These are phyloP conservation scores for Calypte anna DNA, from an alignment of 2,113 vertebrate genomes.

Conservation along the genomic window DNA sequence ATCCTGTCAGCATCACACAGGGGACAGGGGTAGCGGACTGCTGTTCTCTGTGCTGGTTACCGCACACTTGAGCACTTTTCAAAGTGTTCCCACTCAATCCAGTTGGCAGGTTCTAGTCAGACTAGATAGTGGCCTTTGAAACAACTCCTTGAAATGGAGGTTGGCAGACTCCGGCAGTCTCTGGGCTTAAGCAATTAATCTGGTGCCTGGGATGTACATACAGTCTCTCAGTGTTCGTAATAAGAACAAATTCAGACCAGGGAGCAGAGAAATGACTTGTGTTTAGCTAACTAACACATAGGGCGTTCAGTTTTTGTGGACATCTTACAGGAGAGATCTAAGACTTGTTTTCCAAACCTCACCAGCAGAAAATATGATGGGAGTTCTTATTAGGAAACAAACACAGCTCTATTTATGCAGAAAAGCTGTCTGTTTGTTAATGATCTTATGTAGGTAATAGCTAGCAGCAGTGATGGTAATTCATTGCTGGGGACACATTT, in stretches of 20 bases:
- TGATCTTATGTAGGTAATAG: conserved; percentile 49
- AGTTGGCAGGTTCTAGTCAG: no score
- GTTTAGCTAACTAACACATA: conserved; percentile 42
- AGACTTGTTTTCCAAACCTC: conserved; percentile 45
- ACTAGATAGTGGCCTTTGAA: background rate
- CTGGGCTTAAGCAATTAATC: background rate
- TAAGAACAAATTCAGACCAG: conserved; percentile 39
- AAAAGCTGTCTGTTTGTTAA: conserved; percentile 23
- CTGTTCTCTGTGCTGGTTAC: background rate
- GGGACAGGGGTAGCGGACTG: background rate
- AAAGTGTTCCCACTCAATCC: background rate
- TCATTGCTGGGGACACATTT: conserved; percentile 10
- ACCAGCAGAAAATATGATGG: conserved; percentile 19
- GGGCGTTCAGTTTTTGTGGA: conserved; percentile 28
- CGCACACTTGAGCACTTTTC: background rate
- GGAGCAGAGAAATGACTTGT: conserved; percentile 18
- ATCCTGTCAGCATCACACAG: fast-evolving
- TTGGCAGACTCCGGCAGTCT: background rate
- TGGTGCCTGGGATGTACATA: background rate
- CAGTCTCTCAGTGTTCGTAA: background rate
- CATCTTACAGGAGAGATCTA: conserved; percentile 4
- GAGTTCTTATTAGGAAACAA: conserved; percentile 49
- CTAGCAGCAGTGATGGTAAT: background rate
- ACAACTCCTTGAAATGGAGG: background rate
- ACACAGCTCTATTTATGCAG: conserved; percentile 43